These are phyloP conservation scores for Scaptomyza reducta DNA, from an alignment of 2,888 invertebrate species.

Conservation along the genomic window DNA sequence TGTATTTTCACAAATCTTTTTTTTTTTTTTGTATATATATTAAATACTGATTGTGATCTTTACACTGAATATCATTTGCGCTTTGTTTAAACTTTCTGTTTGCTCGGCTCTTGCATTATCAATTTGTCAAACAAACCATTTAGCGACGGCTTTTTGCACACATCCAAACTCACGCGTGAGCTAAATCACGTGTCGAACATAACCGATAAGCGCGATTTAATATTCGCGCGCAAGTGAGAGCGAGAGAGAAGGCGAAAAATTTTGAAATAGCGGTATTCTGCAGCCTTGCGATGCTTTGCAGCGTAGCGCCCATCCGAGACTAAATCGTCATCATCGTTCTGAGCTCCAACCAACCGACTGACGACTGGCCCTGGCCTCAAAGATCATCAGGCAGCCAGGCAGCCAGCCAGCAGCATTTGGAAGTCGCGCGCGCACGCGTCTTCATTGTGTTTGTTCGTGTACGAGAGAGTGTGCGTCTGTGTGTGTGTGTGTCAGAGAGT, in stretches of 20 bases:
- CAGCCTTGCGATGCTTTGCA: slow-evolving; percentile 77
- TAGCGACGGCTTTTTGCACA: slow-evolving; percentile 51
- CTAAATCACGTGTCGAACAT: slow-evolving; percentile 47
- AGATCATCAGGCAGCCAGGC: slow-evolving; percentile 59
- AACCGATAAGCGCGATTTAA: slow-evolving; percentile 23
- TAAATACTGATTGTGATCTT: slow-evolving; percentile 7
- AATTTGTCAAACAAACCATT: slow-evolving; percentile 11
- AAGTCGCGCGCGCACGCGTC: slow-evolving; percentile 74
- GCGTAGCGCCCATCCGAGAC: slow-evolving; percentile 82
- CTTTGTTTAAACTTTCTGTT: slow-evolving; percentile 5
- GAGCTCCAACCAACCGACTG: slow-evolving; percentile 67
- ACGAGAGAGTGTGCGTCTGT: slow-evolving; percentile 10
- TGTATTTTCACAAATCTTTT: slow-evolving; percentile 22
- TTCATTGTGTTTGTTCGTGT: slow-evolving; percentile 27
- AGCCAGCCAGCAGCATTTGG: slow-evolving; percentile 43
- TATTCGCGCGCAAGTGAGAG: slow-evolving; percentile 7
- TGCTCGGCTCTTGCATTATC: slow-evolving; percentile 10
- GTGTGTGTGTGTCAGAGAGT: slow-evolving; percentile 6
- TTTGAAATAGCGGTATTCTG: slow-evolving; percentile 50
- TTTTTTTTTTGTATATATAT: slow-evolving; percentile 3
- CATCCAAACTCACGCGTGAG: slow-evolving; percentile 9
- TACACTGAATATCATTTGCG: slow-evolving; percentile 8
- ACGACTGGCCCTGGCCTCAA: slow-evolving; percentile 71
- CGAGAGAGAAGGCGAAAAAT: slow-evolving; percentile 3
- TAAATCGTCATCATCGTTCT: slow-evolving; percentile 75